Evolutionary conservation across 2,888 invertebrate genomes (phyloP).

Genomic region (Tipula helvola): DNA sequence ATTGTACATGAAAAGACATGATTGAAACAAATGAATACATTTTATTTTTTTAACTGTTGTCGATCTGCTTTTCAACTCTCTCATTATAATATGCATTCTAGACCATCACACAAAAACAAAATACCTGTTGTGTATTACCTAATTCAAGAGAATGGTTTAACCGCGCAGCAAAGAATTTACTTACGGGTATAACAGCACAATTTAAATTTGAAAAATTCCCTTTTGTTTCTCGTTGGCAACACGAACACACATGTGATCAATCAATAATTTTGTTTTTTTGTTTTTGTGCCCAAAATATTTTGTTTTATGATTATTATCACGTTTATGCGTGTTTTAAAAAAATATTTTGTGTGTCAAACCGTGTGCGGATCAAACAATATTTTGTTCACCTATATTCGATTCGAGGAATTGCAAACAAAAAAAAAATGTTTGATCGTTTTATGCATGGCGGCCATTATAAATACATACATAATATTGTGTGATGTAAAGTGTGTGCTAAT

Average conservation of each 20-base stretch:
- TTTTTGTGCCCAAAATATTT: not conserved
- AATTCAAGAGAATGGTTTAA: not conserved
- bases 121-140: not conserved
- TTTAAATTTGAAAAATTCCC: not conserved
- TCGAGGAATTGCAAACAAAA: not conserved
- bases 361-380: not conserved
- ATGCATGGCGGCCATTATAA: not conserved
- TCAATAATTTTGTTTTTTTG: not conserved
- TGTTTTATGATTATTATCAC: not conserved
- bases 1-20: not conserved
- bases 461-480: not conserved
- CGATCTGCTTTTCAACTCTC: not conserved
- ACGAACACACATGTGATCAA: not conserved
- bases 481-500: not conserved
- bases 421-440: not conserved
- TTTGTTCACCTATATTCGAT: not conserved
- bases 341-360: not conserved
- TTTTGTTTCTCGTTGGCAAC: not conserved
- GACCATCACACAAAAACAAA: not conserved
- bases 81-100: not conserved
- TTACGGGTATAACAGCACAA: too few species aligned
- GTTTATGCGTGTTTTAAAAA: not conserved
- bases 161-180: not conserved
- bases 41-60: not conserved
- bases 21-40: not conserved